Conservation (phyloP, 1,140 invertebrate species). For the Chrysomallon squamiferum region DNA sequence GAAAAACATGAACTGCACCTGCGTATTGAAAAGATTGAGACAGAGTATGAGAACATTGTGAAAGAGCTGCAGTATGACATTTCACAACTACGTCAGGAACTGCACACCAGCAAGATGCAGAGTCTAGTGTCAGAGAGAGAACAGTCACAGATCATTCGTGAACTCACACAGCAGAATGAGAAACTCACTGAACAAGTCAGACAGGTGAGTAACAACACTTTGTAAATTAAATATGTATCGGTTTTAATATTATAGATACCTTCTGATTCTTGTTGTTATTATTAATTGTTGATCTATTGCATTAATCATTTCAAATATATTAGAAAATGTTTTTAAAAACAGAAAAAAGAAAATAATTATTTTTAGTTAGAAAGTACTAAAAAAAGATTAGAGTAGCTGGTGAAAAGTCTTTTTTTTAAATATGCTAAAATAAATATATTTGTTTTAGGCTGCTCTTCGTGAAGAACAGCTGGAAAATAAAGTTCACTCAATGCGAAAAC, state of each 20-base stretch:
- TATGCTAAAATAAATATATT: too few relatives aligned
- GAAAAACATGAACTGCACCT: slow-evolving; percentile 86
- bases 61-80: slow-evolving; percentile 88
- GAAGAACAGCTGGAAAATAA: slow-evolving; percentile 82
- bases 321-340: too few relatives aligned
- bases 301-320: too few relatives aligned
- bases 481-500: slow-evolving; percentile 81
- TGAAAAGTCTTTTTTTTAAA: too few relatives aligned
- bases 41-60: slow-evolving; percentile 87
- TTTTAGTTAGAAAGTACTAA: too few relatives aligned
- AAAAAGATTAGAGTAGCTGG: too few relatives aligned
- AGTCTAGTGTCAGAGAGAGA: slow-evolving; percentile 79
- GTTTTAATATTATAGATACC: too few relatives aligned
- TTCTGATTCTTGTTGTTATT: too few relatives aligned
- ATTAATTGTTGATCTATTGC: too few relatives aligned
- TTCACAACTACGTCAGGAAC: slow-evolving; percentile 71
- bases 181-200: slow-evolving; percentile 85
- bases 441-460: slow-evolving; percentile 72
- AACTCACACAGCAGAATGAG: slow-evolving; percentile 89
- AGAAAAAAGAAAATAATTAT: too few relatives aligned
- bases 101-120: slow-evolving; percentile 70
- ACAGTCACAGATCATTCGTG: slow-evolving; percentile 79
- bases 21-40: slow-evolving; percentile 81
- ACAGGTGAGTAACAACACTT: slow-evolving; percentile 69
- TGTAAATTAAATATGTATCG: too few relatives aligned